phyloP scores from a whole-genome alignment of 37 sponge, comb jelly and placozoan species.

The Petrosia ficiformis region DNA sequence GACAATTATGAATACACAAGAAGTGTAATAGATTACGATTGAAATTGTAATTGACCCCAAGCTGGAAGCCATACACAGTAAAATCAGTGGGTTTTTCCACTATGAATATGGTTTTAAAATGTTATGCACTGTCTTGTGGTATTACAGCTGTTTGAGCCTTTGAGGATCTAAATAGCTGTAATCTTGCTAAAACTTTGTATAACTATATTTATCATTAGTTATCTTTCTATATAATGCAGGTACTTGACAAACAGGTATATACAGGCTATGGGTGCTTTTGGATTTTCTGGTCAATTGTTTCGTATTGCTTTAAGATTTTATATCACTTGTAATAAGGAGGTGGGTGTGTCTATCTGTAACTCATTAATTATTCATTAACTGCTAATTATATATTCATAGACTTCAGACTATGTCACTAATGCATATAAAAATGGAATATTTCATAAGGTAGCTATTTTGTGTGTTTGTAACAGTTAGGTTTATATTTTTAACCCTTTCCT shows the following conservation, averaged over 20 bases:
- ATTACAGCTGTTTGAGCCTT: too few species aligned
- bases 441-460: slow-evolving; percentile 44
- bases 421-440: slow-evolving; percentile 86
- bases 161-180: too few species aligned
- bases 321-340: slow-evolving; percentile 51
- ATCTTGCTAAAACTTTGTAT: too few species aligned
- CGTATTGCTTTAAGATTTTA: slow-evolving; percentile 51
- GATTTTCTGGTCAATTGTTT: slow-evolving; percentile 57
- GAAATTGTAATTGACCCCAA: too few species aligned
- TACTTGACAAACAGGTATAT: slow-evolving; percentile 43
- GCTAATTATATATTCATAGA: slow-evolving; percentile 30
- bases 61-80: too few species aligned
- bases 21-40: too few species aligned
- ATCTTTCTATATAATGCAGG: not conserved
- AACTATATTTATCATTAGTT: not conserved
- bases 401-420: slow-evolving; percentile 72
- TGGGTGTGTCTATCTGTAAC: slow-evolving; percentile 10
- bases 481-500: not conserved
- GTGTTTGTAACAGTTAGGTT: not conserved
- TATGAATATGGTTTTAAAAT: too few species aligned
- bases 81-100: too few species aligned
- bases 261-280: slow-evolving; percentile 62
- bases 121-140: too few species aligned
- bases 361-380: not conserved
- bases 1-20: too few species aligned